Evolutionary conservation across 2,797 vertebrate genomes (phyloP).

Genomic region (Gymnopithys bicolor): DNA sequence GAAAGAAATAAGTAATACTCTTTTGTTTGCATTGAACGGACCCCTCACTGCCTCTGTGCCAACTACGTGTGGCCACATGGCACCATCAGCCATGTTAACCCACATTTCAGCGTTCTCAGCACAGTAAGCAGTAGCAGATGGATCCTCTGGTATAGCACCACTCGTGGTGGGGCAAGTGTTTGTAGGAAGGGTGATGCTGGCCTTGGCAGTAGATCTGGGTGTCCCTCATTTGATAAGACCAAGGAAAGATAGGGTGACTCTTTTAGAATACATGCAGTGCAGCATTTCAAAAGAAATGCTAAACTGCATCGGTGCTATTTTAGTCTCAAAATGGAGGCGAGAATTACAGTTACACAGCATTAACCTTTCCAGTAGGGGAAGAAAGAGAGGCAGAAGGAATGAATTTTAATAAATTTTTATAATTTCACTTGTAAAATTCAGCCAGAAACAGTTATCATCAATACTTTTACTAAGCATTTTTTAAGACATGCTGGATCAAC

Average conservation of each 20-base stretch:
- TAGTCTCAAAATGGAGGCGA: not conserved
- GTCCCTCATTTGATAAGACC: not conserved
- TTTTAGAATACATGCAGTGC: not conserved
- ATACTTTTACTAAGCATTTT: not conserved
- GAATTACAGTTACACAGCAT: not conserved
- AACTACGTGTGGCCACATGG: rapidly evolving
- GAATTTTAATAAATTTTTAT: not conserved
- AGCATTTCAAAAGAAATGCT: not conserved
- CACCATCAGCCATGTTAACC: not conserved
- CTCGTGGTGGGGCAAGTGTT: no score
- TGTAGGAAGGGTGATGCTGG: not conserved
- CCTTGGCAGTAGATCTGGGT: not conserved
- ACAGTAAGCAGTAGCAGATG: no score
- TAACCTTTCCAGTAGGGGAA: not conserved
- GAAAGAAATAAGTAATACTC: no score
- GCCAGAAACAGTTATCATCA: not conserved
- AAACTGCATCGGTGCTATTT: not conserved
- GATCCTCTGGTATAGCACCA: not conserved
- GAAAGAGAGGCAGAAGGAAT: not conserved
- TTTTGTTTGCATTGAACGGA: not conserved
- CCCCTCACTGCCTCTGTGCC: not conserved
- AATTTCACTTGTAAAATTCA: not conserved
- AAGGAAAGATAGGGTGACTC: not conserved
- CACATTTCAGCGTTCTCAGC: rapidly evolving
- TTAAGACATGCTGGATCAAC: not conserved